phyloP scores from a whole-genome alignment of 1,140 invertebrate species.

The Physella acuta region DNA sequence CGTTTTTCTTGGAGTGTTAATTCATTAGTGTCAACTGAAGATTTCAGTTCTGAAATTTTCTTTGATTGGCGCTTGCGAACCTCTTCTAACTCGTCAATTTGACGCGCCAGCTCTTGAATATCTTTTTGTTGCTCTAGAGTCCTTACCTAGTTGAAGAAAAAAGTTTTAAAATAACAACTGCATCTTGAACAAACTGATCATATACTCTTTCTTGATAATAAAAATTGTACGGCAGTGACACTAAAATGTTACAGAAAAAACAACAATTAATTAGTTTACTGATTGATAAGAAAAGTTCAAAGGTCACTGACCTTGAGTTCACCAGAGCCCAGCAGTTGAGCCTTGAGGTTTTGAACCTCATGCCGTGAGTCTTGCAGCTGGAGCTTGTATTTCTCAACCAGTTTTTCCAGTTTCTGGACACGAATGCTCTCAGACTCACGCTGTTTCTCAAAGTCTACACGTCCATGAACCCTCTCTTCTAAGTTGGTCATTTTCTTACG shows the following conservation, averaged over 20 bases:
- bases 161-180: background rate
- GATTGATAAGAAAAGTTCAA: too few species aligned
- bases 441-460: slow-evolving; percentile 48
- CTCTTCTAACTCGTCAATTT: slow-evolving; percentile 56
- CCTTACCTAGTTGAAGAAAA: slow-evolving; percentile 33
- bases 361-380: slow-evolving; percentile 49
- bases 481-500: slow-evolving; percentile 70
- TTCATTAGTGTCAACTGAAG: slow-evolving; percentile 38
- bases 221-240: too few species aligned
- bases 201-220: background rate
- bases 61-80: slow-evolving; percentile 52
- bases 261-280: background rate
- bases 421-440: slow-evolving; percentile 49
- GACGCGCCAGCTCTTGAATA: slow-evolving; percentile 47
- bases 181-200: background rate
- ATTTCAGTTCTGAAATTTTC: slow-evolving; percentile 54
- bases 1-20: slow-evolving; percentile 42
- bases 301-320: slow-evolving; percentile 55
- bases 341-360: slow-evolving; percentile 55
- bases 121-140: slow-evolving; percentile 55
- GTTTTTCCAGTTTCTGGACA: slow-evolving; percentile 51
- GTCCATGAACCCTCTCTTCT: slow-evolving; percentile 53
- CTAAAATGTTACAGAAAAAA: background rate
- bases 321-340: slow-evolving; percentile 51
- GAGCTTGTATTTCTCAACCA: slow-evolving; percentile 55